Evolutionary conservation across 1,140 invertebrate species (phyloP).

Genomic region (Samia ricini): DNA sequence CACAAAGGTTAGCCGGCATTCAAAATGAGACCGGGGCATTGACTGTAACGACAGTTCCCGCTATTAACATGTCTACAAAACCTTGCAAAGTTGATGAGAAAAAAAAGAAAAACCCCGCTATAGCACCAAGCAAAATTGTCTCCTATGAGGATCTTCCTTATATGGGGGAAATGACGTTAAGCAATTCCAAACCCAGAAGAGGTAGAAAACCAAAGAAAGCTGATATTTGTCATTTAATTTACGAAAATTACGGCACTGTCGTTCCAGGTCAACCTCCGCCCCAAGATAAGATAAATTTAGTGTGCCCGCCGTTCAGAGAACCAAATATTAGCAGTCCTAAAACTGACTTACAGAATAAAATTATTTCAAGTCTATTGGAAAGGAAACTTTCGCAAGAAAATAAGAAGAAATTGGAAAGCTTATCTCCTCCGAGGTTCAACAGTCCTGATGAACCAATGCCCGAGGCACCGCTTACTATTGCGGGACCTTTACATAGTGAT

Average conservation of each 20-base stretch:
- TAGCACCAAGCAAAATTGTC: slow-evolving; percentile 78
- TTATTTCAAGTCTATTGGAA: slow-evolving; percentile 83
- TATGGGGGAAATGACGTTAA: slow-evolving; percentile 93
- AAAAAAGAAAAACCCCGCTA: slow-evolving; percentile 59
- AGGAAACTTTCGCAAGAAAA: slow-evolving; percentile 83
- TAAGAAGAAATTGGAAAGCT: slow-evolving; percentile 61
- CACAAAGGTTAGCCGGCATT: slow-evolving; percentile 84
- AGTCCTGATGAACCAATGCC: slow-evolving; percentile 61
- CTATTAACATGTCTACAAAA: slow-evolving; percentile 44
- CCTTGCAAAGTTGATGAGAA: slow-evolving; percentile 44
- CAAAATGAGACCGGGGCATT: slow-evolving; percentile 76
- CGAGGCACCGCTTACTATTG: slow-evolving; percentile 49
- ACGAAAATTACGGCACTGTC: slow-evolving; percentile 93
- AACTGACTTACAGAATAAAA: slow-evolving; percentile 84
- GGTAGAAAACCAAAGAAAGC: slow-evolving; percentile 93
- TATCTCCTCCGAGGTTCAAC: slow-evolving; percentile 42
- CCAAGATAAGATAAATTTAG: slow-evolving; percentile 39
- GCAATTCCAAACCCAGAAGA: slow-evolving; percentile 89
- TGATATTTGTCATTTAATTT: slow-evolving; percentile 93
- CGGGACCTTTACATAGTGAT: slow-evolving; percentile 70
- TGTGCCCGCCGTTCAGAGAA: slow-evolving; percentile 38
- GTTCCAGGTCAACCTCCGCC: slow-evolving; percentile 84
- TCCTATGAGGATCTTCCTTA: slow-evolving; percentile 91
- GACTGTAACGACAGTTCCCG: slow-evolving; percentile 37
- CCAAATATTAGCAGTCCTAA: slow-evolving; percentile 38